Conservation (phyloP, 2,113 vertebrate species). For the Neomonachus schauinslandi region DNA sequence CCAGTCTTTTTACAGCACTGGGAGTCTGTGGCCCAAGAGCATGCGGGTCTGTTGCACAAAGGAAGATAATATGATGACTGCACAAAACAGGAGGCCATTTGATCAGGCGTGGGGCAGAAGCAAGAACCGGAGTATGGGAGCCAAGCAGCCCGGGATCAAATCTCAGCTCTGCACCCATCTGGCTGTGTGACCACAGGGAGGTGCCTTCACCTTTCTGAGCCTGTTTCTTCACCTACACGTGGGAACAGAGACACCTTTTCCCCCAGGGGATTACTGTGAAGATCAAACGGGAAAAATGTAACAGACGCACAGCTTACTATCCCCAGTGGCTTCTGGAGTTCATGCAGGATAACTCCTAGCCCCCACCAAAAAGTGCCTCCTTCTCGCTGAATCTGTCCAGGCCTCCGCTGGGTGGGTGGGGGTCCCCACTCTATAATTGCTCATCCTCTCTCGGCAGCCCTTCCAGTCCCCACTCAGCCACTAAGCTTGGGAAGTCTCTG, state of each 20-base stretch:
- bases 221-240: background rate
- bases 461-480: background rate
- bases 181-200: background rate
- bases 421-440: background rate
- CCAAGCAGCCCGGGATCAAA: rapidly evolving
- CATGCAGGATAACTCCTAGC: background rate
- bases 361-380: background rate
- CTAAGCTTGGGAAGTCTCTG: background rate
- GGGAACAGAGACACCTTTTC: background rate
- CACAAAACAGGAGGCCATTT: background rate
- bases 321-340: background rate
- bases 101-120: background rate
- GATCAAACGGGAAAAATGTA: background rate
- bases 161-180: background rate
- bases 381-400: background rate
- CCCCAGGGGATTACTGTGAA: background rate
- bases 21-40: background rate
- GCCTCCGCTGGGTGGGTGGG: background rate
- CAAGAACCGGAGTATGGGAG: background rate
- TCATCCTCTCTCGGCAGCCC: background rate
- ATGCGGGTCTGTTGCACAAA: background rate
- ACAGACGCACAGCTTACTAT: background rate
- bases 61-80: background rate
- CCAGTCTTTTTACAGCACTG: background rate
- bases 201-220: background rate